These are phyloP conservation scores for Sinelater perroti DNA, from an alignment of 2,888 invertebrate genomes.

Conservation along the genomic window DNA sequence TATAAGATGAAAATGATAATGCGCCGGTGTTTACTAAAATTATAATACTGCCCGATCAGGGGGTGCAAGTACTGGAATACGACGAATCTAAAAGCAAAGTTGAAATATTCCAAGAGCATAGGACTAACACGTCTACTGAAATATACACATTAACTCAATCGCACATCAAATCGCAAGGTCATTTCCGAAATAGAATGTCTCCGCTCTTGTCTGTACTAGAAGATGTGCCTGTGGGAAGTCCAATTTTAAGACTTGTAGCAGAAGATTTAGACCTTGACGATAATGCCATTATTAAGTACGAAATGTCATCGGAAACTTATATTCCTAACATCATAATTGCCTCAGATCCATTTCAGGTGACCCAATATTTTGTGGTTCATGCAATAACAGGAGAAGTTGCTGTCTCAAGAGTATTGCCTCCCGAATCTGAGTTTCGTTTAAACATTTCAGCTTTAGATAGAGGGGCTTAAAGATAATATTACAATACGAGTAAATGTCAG, in stretches of 20 bases:
- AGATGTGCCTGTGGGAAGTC: conserved; percentile 74
- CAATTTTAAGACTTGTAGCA: conserved; percentile 75
- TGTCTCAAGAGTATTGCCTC: conserved; percentile 74
- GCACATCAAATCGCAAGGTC: conserved; percentile 48
- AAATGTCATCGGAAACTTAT: conserved; percentile 73
- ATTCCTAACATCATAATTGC: conserved; percentile 64
- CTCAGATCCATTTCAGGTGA: conserved; percentile 63
- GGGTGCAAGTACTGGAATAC: conserved; percentile 71
- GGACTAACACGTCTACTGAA: conserved; percentile 44
- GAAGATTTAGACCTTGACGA: conserved; percentile 75
- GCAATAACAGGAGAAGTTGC: conserved; percentile 78
- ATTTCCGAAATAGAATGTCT: conserved; percentile 53
- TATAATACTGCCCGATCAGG: conserved; percentile 73
- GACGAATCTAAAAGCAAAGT: conserved; percentile 65
- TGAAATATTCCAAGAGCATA: conserved; percentile 61
- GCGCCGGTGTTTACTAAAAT: conserved; percentile 76
- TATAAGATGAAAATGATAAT: conserved; percentile 87
- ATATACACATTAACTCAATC: conserved; percentile 50
- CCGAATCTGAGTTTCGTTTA: conserved; percentile 78
- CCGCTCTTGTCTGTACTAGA: conserved; percentile 78
- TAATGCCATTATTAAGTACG: conserved; percentile 77
- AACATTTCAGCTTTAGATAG: conserved; percentile 81
- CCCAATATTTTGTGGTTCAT: conserved; percentile 79
- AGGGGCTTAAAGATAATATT: conserved; percentile 75
- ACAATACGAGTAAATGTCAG: conserved; percentile 76